A percentile compares a stretch with the other conserved stretches of the same genome.
Conservation (phyloP, 2,797 vertebrate species). For the Salmo trutta region DNA sequence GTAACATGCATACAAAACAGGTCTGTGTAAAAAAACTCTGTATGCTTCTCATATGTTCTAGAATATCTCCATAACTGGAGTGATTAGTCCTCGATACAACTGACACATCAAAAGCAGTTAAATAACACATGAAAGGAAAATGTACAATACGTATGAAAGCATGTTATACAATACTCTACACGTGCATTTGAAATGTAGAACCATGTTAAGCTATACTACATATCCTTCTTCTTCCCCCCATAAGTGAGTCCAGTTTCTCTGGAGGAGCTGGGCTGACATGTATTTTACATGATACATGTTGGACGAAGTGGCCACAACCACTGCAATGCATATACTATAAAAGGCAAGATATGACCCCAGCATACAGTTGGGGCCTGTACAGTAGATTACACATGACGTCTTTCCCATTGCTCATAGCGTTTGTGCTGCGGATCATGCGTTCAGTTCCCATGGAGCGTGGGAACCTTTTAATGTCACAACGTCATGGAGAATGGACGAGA, state of each 20-base stretch:
- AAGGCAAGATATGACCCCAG: not conserved
- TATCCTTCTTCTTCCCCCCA: not conserved
- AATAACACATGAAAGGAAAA: not conserved
- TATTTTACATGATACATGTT: conserved; percentile 48
- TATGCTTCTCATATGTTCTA: too few relatives aligned
- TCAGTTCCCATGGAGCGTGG: not conserved
- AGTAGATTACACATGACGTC: not conserved
- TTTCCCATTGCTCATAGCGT: not conserved
- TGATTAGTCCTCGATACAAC: too few relatives aligned
- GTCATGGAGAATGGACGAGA: not conserved
- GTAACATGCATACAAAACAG: not conserved
- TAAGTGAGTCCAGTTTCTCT: not conserved
- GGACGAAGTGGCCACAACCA: conserved; percentile 26
- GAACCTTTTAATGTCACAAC: not conserved
- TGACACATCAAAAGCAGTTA: not conserved
- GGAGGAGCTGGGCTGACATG: conserved; percentile 14
- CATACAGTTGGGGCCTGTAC: not conserved
- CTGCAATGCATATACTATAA: not conserved
- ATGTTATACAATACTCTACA: not conserved
- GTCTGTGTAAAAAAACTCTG: too few relatives aligned
- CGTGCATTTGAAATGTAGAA: not conserved
- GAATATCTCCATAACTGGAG: too few relatives aligned
- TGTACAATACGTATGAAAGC: not conserved
- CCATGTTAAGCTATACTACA: not conserved
- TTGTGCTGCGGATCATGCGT: not conserved